Base-by-base conservation (phyloP, 2,797 vertebrate species). In the Nothura maculosa region DNA sequence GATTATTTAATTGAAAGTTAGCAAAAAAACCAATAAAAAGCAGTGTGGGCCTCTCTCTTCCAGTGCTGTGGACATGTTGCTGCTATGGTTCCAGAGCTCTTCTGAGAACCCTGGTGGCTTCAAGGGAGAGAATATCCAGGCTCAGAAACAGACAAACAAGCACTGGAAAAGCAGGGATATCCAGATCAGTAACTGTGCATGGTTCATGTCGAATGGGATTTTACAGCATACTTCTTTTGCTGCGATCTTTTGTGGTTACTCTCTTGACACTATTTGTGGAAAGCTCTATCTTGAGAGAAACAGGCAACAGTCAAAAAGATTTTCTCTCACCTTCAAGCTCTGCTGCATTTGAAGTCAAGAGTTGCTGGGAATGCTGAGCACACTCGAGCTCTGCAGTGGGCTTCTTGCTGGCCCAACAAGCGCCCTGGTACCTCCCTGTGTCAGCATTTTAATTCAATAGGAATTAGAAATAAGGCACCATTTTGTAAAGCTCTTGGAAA, bases 301-400 rank as follows among this genome's bases (percentile, higher is more conserved):
- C 10, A 1, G 3, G 7, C 25, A 32, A 69, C 40, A 10, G 3
- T 57, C n/a, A 70, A 32, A 15, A 16, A 4, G 1, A 5, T 45
- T 11, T 32, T 82, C 52, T 69, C 24, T 12, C 22, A 18, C 22
- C 25, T 5, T n/a, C 24, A 0, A 0, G 0, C 54, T 8, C 43
- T 30, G 38, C 45, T 74, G 60, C 61, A 27, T 86, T 52, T 73
- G 43, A 72, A 77, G 43, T 36, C 40, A 12, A 7, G 30, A 61
- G 69, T 28, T 62, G 10, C 0, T 48, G 43, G 47, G 43, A 60
- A 57, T 27, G 50, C 38, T 10, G 42, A 69, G 16, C 8, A 48
- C 7, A 4, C 74, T 70, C 27, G 54, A 22, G 9, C 47, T 74
- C 42, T 78, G 4, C 0, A 3, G 8, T 27, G 85, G 7, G 24